phyloP scores from a whole-genome alignment of 1,140 invertebrate species.

The Atta cephalotes region DNA sequence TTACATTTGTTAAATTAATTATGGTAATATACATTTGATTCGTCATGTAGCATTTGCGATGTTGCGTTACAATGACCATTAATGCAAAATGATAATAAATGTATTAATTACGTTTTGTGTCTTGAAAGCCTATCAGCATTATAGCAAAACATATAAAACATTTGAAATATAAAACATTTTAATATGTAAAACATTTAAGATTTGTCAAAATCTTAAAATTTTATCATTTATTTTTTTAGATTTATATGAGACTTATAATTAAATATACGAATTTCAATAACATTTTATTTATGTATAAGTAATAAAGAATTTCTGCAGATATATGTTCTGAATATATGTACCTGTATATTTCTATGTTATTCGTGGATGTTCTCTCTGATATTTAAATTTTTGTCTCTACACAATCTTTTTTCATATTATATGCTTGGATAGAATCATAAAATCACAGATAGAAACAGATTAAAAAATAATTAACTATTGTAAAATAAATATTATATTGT shows the following conservation, averaged over 20 bases:
- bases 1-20: slow-evolving; percentile 64
- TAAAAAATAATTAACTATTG: neutral
- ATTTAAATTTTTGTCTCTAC: neutral
- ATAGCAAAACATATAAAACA: neutral
- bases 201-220: neutral
- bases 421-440: neutral
- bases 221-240: neutral
- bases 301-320: neutral
- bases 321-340: neutral
- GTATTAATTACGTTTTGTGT: neutral
- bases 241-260: no score
- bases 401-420: neutral
- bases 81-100: neutral
- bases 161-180: neutral
- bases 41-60: neutral
- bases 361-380: neutral
- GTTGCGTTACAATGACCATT: neutral
- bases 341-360: neutral
- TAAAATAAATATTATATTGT: no score
- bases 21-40: slow-evolving; percentile 2
- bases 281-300: neutral
- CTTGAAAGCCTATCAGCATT: neutral
- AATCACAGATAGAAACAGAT: neutral
- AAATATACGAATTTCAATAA: no score
- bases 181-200: neutral